phyloP scores from a whole-genome alignment of 2,888 invertebrate genomes.

The Perizoma affinitatum region DNA sequence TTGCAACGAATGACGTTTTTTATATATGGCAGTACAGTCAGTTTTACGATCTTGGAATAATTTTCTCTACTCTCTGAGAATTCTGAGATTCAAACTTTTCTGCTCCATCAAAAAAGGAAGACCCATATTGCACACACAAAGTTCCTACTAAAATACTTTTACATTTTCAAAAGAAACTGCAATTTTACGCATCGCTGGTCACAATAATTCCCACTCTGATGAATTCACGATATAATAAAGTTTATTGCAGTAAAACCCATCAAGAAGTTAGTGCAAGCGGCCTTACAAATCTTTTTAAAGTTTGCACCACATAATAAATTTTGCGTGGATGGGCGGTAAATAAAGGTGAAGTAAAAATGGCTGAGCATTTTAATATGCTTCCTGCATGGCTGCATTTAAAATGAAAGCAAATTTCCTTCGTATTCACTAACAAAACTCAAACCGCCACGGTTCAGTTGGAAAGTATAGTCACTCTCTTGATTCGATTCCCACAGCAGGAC shows the following conservation, averaged over 20 bases:
- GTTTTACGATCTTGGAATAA: too few relatives aligned
- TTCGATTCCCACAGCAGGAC: too few relatives aligned
- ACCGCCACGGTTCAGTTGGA: too few relatives aligned
- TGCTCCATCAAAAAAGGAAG: too few relatives aligned
- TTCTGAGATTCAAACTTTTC: too few relatives aligned
- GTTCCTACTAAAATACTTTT: neutral
- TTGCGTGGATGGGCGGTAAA: constrained; percentile 37
- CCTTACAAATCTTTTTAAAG: constrained; percentile 33
- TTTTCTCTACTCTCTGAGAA: too few relatives aligned
- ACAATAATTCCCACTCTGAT: constrained; percentile 21
- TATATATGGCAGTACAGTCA: too few relatives aligned
- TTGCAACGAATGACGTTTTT: too few relatives aligned
- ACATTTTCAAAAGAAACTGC: constrained; percentile 9
- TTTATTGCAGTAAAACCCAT: constrained; percentile 19
- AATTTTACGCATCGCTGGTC: constrained; percentile 25
- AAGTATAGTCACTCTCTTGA: too few relatives aligned
- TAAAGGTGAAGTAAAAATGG: constrained; percentile 40
- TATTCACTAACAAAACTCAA: too few relatives aligned
- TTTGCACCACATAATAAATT: constrained; percentile 36
- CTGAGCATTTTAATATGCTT: constrained; percentile 43
- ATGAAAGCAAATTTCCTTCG: neutral
- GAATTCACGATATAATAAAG: constrained; percentile 18
- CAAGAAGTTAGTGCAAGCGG: constrained; percentile 11
- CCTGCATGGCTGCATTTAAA: constrained; percentile 23
- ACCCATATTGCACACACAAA: neutral